Base-by-base conservation (phyloP, 2,888 invertebrate genomes). In the Adelognathus sp. region DNA sequence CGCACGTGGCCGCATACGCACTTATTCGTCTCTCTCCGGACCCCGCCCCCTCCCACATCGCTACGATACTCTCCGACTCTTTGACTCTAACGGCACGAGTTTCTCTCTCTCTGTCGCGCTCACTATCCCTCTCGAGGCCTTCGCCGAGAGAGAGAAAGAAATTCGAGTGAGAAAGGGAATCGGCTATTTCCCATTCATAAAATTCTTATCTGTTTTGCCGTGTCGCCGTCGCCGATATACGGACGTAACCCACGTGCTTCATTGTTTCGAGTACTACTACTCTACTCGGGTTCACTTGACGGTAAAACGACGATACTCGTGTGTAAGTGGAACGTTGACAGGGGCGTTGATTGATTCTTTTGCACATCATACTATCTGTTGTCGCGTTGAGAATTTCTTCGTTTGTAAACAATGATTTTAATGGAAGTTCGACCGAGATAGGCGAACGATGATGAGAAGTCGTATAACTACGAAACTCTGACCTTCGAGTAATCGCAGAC, bases 141-240 rank as follows among this genome's bases (percentile, higher is more conserved):
- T n/a, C n/a, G n/a, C n/a, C 56, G 33, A 50, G 46, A 54, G 39
- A 64, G 70, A 71, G 71, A 64, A 63, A 71, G 63, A 58, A 58
- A n/a, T n/a, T n/a, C 4, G n/a, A 21, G 29, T 58, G 27, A 27
- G 63, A 63, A 56, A 79, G 72, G 67, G 71, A 80, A 75, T 77
- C 63, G 77, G 50, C 76, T 67, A 74, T 73, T 80, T 76, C 66
- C 72, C 83, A 83, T 83, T 83, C 82, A 83, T 81, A 74, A 82
- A 81, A 80, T 76, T 81, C 72, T 80, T 82, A 82, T 79, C 77
- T 79, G 33, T 61, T 70, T 63, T 64, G 78, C 72, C 46, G 58
- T 70, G 67, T n/a, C n/a, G n/a, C n/a, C 66, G 46, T 52, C 60
- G 64, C 21, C 33, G 52, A 54, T 46, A 16, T 44, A 33, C 36